Evolutionary conservation across 2,888 invertebrate genomes (phyloP).

Genomic region (Mimas tiliae): DNA sequence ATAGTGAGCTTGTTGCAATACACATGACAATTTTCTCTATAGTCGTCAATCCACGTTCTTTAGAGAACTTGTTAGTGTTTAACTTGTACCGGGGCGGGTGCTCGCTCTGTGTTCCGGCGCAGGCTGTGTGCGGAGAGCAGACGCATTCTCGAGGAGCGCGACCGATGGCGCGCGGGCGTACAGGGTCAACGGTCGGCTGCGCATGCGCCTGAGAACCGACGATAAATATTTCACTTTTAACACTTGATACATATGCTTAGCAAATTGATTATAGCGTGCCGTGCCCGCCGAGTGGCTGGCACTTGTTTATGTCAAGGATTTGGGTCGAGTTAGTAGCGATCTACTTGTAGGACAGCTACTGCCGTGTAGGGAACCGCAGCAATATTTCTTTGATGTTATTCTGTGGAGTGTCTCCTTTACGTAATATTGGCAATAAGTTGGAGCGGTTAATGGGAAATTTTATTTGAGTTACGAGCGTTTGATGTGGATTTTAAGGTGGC

Average conservation of each 20-base stretch:
- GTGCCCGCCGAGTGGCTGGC: conserved; percentile 52
- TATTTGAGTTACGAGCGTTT: not conserved
- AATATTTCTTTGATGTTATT: conserved; percentile 5
- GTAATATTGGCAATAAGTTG: not conserved
- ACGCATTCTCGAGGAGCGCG: conserved; percentile 58
- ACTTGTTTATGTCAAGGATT: conserved; percentile 61
- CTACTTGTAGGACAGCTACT: conserved; percentile 23
- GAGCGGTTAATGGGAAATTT: not conserved
- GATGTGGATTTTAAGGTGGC: not conserved
- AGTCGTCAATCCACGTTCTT: conserved; percentile 37
- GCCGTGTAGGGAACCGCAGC: not conserved
- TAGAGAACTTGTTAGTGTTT: conserved; percentile 52
- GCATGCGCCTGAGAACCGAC: conserved; percentile 77
- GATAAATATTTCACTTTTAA: conserved; percentile 84
- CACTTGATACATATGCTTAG: conserved; percentile 82
- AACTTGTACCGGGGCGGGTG: conserved; percentile 57
- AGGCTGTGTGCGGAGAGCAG: conserved; percentile 61
- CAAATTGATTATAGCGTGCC: conserved; percentile 76
- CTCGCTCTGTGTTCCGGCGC: conserved; percentile 58
- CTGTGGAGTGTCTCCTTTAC: not conserved
- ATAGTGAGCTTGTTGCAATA: conserved; percentile 21
- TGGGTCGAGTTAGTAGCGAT: conserved; percentile 44
- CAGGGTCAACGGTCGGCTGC: conserved; percentile 81
- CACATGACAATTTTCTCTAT: conserved; percentile 25
- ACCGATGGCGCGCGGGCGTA: conserved; percentile 55